Conservation (phyloP, 2,888 invertebrate species). For the Dilophus febrilis region DNA sequence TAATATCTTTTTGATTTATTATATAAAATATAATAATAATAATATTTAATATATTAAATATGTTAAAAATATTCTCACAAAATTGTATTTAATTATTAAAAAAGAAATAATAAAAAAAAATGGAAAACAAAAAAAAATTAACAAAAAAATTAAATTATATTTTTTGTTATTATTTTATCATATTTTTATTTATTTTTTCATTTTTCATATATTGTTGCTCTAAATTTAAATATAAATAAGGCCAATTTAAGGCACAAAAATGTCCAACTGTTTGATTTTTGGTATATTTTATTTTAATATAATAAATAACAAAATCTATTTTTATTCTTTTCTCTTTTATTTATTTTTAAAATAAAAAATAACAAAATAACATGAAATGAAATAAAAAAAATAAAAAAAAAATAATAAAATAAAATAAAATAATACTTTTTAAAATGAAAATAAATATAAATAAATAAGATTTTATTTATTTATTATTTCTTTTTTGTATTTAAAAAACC, state of each 20-base stretch:
- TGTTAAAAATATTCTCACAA: no score
- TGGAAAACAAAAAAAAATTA: no score
- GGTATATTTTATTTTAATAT: neutral
- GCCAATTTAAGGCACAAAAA: slow-evolving; percentile 18
- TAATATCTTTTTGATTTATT: no score
- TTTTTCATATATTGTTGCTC: slow-evolving; percentile 6
- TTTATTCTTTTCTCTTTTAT: neutral
- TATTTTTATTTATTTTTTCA: slow-evolving; percentile 8
- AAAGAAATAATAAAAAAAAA: no score
- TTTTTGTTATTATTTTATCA: slow-evolving; percentile 7
- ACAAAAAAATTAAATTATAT: slow-evolving; percentile 1
- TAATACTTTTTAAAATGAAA: neutral
- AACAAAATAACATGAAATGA: neutral
- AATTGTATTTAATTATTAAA: no score
- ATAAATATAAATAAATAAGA: neutral
- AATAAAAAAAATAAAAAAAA: neutral
- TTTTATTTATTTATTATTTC: no score
- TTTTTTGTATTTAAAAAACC: no score
- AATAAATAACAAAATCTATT: no score
- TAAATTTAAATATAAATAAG: slow-evolving; percentile 10
- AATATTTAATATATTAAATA: no score
- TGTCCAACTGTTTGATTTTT: slow-evolving; percentile 8
- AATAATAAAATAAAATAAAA: neutral
- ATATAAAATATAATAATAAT: no score
- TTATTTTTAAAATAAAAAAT: neutral